Evolutionary conservation across 2,888 invertebrate species (phyloP).

Genomic region (Synanthedon formicaeformis): DNA sequence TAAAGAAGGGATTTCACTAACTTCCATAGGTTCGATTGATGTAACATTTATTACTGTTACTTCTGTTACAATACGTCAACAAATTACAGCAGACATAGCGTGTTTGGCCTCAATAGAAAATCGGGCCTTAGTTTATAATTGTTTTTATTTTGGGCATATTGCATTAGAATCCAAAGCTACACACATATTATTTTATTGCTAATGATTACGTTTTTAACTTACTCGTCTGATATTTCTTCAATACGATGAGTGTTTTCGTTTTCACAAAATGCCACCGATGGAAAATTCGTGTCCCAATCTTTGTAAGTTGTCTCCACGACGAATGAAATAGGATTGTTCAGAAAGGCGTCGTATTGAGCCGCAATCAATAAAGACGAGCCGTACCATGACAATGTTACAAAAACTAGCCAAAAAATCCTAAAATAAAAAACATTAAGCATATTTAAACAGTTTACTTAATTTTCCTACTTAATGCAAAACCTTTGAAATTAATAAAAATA

Average conservation of each 20-base stretch:
- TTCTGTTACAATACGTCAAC: too few relatives aligned
- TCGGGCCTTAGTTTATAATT: neutral
- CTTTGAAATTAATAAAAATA: neutral
- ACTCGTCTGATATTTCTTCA: slow-evolving; percentile 76
- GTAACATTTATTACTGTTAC: too few relatives aligned
- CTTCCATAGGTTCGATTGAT: too few relatives aligned
- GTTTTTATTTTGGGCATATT: neutral
- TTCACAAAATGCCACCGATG: slow-evolving; percentile 79
- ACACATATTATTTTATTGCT: neutral
- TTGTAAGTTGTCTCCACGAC: slow-evolving; percentile 82
- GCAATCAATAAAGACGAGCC: slow-evolving; percentile 69
- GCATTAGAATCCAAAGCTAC: neutral
- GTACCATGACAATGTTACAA: slow-evolving; percentile 73
- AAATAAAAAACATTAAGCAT: slow-evolving; percentile 3
- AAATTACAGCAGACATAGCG: too few relatives aligned
- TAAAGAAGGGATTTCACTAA: too few relatives aligned
- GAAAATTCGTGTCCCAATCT: slow-evolving; percentile 81
- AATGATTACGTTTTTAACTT: slow-evolving; percentile 14
- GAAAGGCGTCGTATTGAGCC: slow-evolving; percentile 73
- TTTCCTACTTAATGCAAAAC: neutral
- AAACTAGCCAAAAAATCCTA: slow-evolving; percentile 75
- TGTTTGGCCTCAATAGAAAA: too few relatives aligned
- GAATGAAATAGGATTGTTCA: slow-evolving; percentile 81
- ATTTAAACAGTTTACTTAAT: neutral
- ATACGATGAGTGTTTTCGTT: slow-evolving; percentile 75